Conservation (phyloP, 2,797 vertebrate species). For the Megaceryle alcyon region DNA sequence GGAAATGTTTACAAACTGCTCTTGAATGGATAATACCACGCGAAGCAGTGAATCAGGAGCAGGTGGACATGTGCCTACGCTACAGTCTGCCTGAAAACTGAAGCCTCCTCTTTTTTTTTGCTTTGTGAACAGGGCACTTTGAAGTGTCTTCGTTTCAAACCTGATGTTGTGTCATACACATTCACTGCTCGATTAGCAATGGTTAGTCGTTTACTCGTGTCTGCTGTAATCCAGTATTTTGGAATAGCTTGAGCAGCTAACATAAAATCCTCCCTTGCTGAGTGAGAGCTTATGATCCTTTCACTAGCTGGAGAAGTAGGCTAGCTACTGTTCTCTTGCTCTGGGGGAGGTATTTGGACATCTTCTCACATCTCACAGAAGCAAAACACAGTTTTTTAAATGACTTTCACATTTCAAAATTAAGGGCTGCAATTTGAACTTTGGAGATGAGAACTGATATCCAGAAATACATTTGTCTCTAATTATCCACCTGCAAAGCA, state of each 20-base stretch:
- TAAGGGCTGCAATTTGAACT: background rate
- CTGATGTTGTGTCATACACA: no score
- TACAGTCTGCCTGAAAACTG: background rate
- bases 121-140: background rate
- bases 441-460: background rate
- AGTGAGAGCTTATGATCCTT: background rate
- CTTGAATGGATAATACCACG: background rate
- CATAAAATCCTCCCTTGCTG: background rate
- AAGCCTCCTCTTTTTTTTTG: background rate
- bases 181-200: background rate
- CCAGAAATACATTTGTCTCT: background rate
- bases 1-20: background rate
- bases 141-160: background rate
- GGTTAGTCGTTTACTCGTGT: background rate
- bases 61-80: background rate
- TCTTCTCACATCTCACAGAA: background rate
- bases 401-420: background rate
- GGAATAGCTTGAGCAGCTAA: background rate
- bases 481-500: background rate
- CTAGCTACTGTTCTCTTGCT: background rate
- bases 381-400: background rate
- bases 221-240: background rate
- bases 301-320: background rate
- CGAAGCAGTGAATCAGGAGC: background rate
- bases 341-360: background rate